These are phyloP conservation scores for Phymorhynchus buccinoides DNA, from an alignment of 1,140 invertebrate genomes.

Conservation along the genomic window DNA sequence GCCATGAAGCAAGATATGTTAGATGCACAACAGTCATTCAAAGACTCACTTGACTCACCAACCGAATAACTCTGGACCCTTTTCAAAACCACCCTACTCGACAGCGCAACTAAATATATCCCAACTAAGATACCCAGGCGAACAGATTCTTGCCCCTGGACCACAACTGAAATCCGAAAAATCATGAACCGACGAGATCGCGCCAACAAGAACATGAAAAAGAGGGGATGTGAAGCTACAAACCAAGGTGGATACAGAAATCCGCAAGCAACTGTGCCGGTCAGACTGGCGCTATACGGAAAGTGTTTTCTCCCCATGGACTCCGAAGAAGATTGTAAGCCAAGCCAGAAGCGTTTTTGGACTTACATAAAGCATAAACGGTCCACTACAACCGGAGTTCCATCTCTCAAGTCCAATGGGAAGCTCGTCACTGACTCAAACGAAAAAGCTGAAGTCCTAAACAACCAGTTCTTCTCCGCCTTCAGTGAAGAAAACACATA, in stretches of 20 bases:
- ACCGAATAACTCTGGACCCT: too few species aligned
- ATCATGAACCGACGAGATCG: background rate
- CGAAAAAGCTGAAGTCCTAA: slow-evolving; percentile 4
- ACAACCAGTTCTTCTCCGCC: background rate
- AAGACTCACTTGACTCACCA: too few species aligned
- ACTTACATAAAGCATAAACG: slow-evolving; percentile 28
- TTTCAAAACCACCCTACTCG: too few species aligned
- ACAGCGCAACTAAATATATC: too few species aligned
- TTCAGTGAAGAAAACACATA: background rate
- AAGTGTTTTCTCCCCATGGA: background rate
- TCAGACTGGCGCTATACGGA: background rate
- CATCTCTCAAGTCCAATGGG: slow-evolving; percentile 31
- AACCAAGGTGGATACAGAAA: background rate
- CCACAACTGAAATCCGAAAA: background rate
- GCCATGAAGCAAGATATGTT: too few species aligned
- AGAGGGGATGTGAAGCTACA: background rate
- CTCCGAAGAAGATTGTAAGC: background rate
- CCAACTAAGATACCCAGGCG: too few species aligned
- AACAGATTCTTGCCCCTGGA: background rate
- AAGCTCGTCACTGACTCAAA: slow-evolving; percentile 24
- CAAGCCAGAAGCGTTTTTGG: slow-evolving; percentile 33
- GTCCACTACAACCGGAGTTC: slow-evolving; percentile 24
- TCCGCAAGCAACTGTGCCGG: background rate
- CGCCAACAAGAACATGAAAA: background rate
- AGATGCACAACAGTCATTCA: too few species aligned